Evolutionary conservation across 2,888 invertebrate genomes (phyloP), one percentile per base, ranked within the genome.

Genomic region (Phoenoteleia sp.): DNA sequence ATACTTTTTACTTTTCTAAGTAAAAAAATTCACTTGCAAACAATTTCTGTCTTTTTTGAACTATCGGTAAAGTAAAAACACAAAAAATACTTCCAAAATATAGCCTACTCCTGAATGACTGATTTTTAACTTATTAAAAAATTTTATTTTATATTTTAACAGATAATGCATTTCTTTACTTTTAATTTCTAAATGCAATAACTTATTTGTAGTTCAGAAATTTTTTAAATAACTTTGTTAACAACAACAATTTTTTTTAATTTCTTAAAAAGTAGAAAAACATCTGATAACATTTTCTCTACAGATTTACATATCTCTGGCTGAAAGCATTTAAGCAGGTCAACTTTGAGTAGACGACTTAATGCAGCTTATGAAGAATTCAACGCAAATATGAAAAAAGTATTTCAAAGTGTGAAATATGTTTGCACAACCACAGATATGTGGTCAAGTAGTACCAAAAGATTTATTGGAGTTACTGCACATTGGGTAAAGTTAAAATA

Each of bases 401-500:
- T 7, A 47, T 19, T 47, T 19, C 2, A 19, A 19, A 19, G 7
- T 2, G 17, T 47, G 6, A 47, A 47, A 27, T 67, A 67, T 29
- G 49, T 52, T 3, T 47, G 47, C 25, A 47, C 49, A 3, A 66
- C 49, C 5, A 29, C 47, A 11, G 66, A 66, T 23, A 49, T 66
- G 25, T 67, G 67, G 67, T 29, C 29, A 3, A 21, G 25, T 27
- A 25, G 15, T 6, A 15, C 19, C 52, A n/a, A 33, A 67, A 45
- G 49, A 3, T 67, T 67, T 33, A 47, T 49, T 33, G 67, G 67
- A 4, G 67, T 67, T 23, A 67, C 67, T 13, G 52, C 52, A 2
- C 67, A 67, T 49, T 67, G 67, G 67, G 49, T 67, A 45, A 58
- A 60, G 17, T 25, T 21, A 62, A 79, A 74, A 60, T 90, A 11